Base-by-base conservation (phyloP, 2,113 vertebrate species). In the Anser brachyrhynchus region DNA sequence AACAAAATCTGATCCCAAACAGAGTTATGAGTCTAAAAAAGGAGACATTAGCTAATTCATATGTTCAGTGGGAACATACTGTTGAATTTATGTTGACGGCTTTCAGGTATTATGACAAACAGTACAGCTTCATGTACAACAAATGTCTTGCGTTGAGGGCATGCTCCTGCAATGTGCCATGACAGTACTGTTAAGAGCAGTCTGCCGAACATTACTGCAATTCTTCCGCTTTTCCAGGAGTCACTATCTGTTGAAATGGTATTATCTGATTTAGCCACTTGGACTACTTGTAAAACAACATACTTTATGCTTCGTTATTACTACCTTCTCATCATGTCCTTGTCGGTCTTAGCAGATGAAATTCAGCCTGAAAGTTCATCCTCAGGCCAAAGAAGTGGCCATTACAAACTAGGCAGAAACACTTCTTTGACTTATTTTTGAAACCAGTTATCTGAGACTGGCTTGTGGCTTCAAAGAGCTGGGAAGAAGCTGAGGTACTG, bases 161-260 rank as follows among this genome's bases (percentile, higher is more conserved):
- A 28, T 21, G 20, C 3, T 88, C 39, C 35, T 75, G 46, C 31
- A 69, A 13, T 12, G 7, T 41, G 11, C 52, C 18, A 25, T 13
- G 62, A 28, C 28, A 41, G 4, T 0, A 0, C 10, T 64, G 19
- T 54, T n/a, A 28, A 25, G 10, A 33, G 9, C 64, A 61, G 29
- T 23, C 35, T 7, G 2, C 12, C 25, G 61, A 85, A 25, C 19
- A 7, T 10, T 14, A 13, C 33, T 46, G 35, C 5, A 73, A 25
- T 44, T 72, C 72, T 22, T 18, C 25, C 41, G 5, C 21, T 66
- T 3, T n/a, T 87, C 58, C 18, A 79, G 74, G 65, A 78, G 61
- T 7, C 23, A 23, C 13, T 91, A 1, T 71, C 74, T 85, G 31
- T 67, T 78, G 61, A 64, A 82, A 69, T 28, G 19, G 1, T 59